phyloP scores from a whole-genome alignment of 2,888 invertebrate genomes.

The Pomacea canaliculata region DNA sequence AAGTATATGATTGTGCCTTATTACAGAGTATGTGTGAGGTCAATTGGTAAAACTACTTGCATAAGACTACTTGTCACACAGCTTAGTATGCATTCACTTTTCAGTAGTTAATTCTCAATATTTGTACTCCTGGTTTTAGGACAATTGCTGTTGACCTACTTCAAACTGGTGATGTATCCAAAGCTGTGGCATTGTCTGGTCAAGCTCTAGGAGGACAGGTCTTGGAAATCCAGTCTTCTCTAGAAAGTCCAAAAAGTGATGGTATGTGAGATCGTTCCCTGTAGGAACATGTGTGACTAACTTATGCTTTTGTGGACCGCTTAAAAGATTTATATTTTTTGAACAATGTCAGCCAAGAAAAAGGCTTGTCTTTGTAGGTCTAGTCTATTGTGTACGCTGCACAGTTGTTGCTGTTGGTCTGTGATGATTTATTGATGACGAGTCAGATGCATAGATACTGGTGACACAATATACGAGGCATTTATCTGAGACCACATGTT shows the following conservation, averaged over 20 bases:
- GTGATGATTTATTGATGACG: constrained; percentile 21
- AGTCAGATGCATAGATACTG: constrained; percentile 14
- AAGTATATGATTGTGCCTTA: background rate
- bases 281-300: too few species aligned
- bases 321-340: too few species aligned
- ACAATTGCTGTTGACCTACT: constrained; percentile 44
- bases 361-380: background rate
- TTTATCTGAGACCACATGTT: constrained; percentile 1
- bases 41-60: too few species aligned
- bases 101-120: background rate
- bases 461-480: constrained; percentile 18
- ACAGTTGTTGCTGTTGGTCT: background rate
- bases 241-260: background rate
- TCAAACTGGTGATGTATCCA: constrained; percentile 37
- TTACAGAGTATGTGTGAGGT: too few species aligned
- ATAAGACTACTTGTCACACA: too few species aligned
- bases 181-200: constrained; percentile 43
- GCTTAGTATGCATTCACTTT: too few species aligned
- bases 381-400: too few species aligned
- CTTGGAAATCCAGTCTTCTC: constrained; percentile 39
- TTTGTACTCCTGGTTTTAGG: constrained; percentile 29
- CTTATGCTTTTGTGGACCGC: too few species aligned
- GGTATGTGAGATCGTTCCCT: background rate
- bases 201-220: constrained; percentile 31
- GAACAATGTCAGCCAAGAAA: too few species aligned